Percentiles rank a stretch among this genome's conserved stretches.
Evolutionary conservation across 1,140 invertebrate genomes (phyloP).

Genomic region (Prorops nasuta): DNA sequence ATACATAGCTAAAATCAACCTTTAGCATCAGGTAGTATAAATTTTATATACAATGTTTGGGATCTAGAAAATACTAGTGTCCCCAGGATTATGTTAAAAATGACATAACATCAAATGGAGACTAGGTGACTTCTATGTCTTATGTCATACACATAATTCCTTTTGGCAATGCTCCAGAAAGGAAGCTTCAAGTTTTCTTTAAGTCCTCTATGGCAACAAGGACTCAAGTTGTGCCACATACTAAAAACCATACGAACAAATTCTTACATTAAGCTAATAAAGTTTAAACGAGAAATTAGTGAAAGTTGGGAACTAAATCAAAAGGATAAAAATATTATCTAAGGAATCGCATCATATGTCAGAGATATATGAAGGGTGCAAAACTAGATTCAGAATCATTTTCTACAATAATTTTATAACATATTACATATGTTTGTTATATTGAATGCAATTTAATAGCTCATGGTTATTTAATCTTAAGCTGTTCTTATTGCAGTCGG

Average conservation of each 20-base stretch:
- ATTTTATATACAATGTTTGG: constrained; percentile 58
- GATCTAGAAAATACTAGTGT: constrained; percentile 47
- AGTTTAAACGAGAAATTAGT: background rate
- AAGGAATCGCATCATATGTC: constrained; percentile 42
- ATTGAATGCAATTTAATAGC: background rate
- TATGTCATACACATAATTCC: constrained; percentile 36
- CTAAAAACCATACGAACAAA: constrained; percentile 37
- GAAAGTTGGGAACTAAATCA: constrained; percentile 13
- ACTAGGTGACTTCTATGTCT: constrained; percentile 52
- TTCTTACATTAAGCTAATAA: background rate
- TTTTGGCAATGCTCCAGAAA: constrained; percentile 48
- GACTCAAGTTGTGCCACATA: background rate
- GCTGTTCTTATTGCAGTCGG: too few relatives aligned
- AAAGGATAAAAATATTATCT: constrained; percentile 16
- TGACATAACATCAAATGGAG: constrained; percentile 43
- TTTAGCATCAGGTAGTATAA: constrained; percentile 50
- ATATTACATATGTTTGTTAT: constrained; percentile 2
- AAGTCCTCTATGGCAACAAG: constrained; percentile 42
- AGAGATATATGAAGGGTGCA: constrained; percentile 39
- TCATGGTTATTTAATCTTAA: too few relatives aligned
- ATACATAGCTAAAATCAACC: constrained; percentile 43
- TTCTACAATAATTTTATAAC: constrained; percentile 42
- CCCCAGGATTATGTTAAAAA: constrained; percentile 37
- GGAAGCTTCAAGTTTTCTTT: constrained; percentile 44
- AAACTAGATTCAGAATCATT: constrained; percentile 45